These are phyloP conservation scores for Sphenodon punctatus DNA, from an alignment of 2,797 vertebrate genomes.

Conservation along the genomic window DNA sequence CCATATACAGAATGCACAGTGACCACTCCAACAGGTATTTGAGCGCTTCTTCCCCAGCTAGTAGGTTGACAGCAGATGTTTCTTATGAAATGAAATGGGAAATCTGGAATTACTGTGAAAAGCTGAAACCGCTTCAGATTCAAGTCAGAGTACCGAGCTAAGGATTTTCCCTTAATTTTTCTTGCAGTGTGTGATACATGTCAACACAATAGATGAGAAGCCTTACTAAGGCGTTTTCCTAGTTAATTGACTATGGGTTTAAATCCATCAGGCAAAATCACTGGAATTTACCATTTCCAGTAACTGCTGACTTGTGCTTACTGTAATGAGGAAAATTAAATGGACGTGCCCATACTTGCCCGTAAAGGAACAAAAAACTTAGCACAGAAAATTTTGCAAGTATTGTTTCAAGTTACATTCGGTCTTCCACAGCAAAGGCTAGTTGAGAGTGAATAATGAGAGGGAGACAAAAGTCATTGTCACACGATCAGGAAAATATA, in stretches of 20 bases:
- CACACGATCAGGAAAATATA: too few relatives aligned
- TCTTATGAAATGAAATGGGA: fast-evolving
- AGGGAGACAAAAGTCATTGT: background rate
- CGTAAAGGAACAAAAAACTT: background rate
- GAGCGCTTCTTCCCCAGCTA: background rate
- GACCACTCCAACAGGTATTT: conserved; percentile 91
- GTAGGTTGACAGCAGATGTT: background rate
- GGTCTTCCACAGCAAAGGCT: background rate
- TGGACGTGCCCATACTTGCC: fast-evolving
- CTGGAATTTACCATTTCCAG: fast-evolving
- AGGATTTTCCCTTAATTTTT: background rate
- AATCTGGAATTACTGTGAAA: fast-evolving
- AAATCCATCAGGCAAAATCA: background rate
- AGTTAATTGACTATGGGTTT: background rate
- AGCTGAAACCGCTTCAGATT: background rate
- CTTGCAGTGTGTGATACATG: too few relatives aligned
- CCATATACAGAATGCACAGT: conserved; percentile 94
- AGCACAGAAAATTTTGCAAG: background rate
- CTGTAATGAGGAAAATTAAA: background rate
- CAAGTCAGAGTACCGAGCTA: background rate
- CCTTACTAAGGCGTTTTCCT: too few relatives aligned
- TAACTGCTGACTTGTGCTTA: background rate
- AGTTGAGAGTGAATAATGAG: background rate
- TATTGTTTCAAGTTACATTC: background rate
- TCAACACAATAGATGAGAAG: background rate